Conservation (phyloP, 2,888 invertebrate species). For the Cinara cedri region DNA sequence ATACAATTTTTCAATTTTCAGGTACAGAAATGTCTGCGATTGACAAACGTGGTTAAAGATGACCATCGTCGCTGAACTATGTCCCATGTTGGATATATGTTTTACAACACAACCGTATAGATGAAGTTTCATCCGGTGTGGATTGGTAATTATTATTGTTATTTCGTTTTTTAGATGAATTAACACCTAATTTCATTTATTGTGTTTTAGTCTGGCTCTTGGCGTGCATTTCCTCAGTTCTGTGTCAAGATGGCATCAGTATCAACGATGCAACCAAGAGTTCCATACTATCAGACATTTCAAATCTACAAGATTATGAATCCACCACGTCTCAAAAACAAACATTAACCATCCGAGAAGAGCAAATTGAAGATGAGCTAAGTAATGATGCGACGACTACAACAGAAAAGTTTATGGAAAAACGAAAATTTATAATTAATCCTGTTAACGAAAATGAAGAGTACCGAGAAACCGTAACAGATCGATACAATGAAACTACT, state of each 20-base stretch:
- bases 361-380: constrained; percentile 52
- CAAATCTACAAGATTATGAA: constrained; percentile 4
- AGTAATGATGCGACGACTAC: constrained; percentile 24
- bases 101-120: constrained; percentile 28
- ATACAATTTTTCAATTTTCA: constrained; percentile 19
- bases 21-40: background rate
- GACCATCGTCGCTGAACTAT: constrained; percentile 28
- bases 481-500: constrained; percentile 23
- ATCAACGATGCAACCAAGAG: constrained; percentile 24
- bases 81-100: constrained; percentile 37
- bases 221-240: constrained; percentile 40
- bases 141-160: constrained; percentile 28
- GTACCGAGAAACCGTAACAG: constrained; percentile 20
- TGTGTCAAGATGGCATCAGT: constrained; percentile 36
- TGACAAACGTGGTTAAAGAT: constrained; percentile 2
- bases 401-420: constrained; percentile 38
- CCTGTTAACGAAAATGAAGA: constrained; percentile 26
- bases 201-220: constrained; percentile 45
- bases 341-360: background rate
- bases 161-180: no score
- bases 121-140: constrained; percentile 43
- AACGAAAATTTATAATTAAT: constrained; percentile 10
- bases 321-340: constrained; percentile 24
- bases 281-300: constrained; percentile 18
- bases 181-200: background rate